Percentiles rank a stretch among this genome's conserved stretches.
Evolutionary conservation across 1,140 invertebrate species (phyloP).

Genomic region (Aphis gossypii): DNA sequence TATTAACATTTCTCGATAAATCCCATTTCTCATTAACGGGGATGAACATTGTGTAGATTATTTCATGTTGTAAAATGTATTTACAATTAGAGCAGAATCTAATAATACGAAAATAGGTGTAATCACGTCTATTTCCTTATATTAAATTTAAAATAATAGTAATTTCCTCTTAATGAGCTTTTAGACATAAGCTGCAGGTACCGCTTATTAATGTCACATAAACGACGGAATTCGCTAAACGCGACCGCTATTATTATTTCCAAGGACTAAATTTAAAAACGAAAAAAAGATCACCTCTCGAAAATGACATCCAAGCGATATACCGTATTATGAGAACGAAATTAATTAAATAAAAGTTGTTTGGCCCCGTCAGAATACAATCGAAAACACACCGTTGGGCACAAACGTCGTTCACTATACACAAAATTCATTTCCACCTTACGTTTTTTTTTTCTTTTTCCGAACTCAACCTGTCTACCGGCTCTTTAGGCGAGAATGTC

Average conservation of each 20-base stretch:
- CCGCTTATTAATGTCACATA: too few species aligned
- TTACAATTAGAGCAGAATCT: background rate
- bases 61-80: background rate
- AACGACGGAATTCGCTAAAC: background rate
- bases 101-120: background rate
- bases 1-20: background rate
- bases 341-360: slow-evolving; percentile 9
- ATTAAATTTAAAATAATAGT: background rate
- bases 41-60: background rate
- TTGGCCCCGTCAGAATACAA: background rate
- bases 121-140: background rate
- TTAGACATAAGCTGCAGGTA: too few species aligned
- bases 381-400: background rate
- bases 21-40: background rate
- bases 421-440: background rate
- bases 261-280: background rate
- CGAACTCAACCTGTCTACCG: background rate
- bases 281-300: background rate
- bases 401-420: background rate
- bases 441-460: background rate
- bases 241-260: background rate
- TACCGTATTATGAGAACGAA: background rate
- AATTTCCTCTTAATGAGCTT: too few species aligned
- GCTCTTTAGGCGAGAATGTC: background rate
- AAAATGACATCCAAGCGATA: background rate